These are phyloP conservation scores for Schlechtendalia chinensis DNA, from an alignment of 1,140 invertebrate genomes.

Conservation along the genomic window DNA sequence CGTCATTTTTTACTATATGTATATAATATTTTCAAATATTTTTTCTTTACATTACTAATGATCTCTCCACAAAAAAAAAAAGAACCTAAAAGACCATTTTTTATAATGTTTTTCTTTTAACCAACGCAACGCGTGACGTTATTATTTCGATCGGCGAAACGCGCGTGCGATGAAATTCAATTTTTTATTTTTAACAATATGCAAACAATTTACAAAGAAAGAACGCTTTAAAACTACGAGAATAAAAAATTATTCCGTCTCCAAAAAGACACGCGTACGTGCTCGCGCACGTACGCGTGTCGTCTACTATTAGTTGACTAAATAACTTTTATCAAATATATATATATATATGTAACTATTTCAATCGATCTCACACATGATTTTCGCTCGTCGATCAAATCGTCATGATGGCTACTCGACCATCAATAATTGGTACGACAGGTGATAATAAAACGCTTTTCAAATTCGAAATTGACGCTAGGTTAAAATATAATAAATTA, in stretches of 20 bases:
- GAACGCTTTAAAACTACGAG: not conserved
- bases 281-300: too few species aligned
- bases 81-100: not conserved
- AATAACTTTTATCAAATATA: too few species aligned
- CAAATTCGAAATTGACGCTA: too few species aligned
- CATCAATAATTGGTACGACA: too few species aligned
- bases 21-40: not conserved
- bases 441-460: too few species aligned
- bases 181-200: constrained; percentile 36
- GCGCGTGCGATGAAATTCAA: constrained; percentile 29
- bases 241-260: not conserved
- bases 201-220: constrained; percentile 32
- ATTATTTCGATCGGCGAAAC: constrained; percentile 21
- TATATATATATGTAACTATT: too few species aligned
- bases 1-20: not conserved
- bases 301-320: too few species aligned
- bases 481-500: too few species aligned
- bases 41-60: constrained; percentile 39
- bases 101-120: constrained; percentile 30
- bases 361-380: too few species aligned
- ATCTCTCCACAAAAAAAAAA: constrained; percentile 1
- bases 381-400: too few species aligned
- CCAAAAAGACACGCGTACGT: not conserved
- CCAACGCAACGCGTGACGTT: constrained; percentile 12
- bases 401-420: too few species aligned